These are phyloP conservation scores for Diachrysia chrysitis DNA, from an alignment of 2,888 invertebrate genomes.

Conservation along the genomic window DNA sequence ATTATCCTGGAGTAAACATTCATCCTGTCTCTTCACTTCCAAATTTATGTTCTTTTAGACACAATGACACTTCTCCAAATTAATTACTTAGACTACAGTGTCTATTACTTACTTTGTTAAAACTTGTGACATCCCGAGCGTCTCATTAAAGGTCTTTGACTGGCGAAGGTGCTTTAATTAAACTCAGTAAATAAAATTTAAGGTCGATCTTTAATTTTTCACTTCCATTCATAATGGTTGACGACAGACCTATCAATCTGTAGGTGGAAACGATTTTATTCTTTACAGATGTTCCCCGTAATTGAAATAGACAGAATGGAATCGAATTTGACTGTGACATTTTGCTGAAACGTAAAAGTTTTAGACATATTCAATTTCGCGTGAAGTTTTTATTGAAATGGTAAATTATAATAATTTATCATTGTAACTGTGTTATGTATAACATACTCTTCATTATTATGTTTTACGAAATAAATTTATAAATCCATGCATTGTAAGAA, in stretches of 20 bases:
- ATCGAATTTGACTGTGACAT: conserved; percentile 25
- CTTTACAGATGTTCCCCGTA: conserved; percentile 24
- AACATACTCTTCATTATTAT: too few relatives aligned
- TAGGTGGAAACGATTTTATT: conserved; percentile 35
- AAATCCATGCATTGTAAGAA: too few relatives aligned
- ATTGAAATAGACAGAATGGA: conserved; percentile 31
- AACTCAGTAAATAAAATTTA: conserved; percentile 30
- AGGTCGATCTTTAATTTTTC: conserved; percentile 25
- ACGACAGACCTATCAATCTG: conserved; percentile 43
- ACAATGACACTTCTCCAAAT: conserved; percentile 41
- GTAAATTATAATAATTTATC: not conserved
- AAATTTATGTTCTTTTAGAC: conserved; percentile 28
- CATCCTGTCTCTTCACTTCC: not conserved
- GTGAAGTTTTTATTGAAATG: not conserved
- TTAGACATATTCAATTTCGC: conserved; percentile 3
- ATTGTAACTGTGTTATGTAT: too few relatives aligned
- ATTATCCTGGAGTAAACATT: conserved; percentile 20
- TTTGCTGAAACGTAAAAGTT: conserved; percentile 6
- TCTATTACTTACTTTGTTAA: conserved; percentile 42
- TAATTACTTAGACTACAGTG: conserved; percentile 39
- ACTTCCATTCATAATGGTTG: conserved; percentile 31
- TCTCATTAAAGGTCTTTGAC: conserved; percentile 32
- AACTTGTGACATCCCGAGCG: conserved; percentile 37
- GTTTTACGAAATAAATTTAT: too few relatives aligned
- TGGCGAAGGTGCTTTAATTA: conserved; percentile 37